Evolutionary conservation across 2,113 vertebrate genomes (phyloP).

Genomic region (Alligator sinensis): DNA sequence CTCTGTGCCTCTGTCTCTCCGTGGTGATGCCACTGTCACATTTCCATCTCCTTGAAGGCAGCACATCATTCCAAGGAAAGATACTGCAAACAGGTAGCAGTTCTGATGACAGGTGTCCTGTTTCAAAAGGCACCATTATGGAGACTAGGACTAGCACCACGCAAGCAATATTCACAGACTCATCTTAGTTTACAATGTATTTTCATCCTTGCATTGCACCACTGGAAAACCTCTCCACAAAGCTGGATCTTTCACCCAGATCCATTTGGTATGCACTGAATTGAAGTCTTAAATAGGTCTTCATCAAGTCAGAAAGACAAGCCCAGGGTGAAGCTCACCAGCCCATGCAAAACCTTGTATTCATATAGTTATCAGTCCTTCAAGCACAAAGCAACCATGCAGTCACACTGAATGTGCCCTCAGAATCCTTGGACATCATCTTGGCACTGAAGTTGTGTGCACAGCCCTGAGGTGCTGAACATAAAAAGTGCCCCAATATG

Average conservation of each 20-base stretch:
- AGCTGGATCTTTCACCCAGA: not conserved
- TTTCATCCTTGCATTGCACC: not conserved
- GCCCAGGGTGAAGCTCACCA: not conserved
- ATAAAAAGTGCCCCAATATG: not conserved
- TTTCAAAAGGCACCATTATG: not conserved
- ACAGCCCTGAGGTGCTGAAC: not conserved
- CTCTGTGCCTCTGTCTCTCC: not conserved
- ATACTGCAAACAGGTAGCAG: not conserved
- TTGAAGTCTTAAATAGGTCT: not conserved
- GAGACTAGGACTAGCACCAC: not conserved
- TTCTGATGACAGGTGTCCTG: not conserved
- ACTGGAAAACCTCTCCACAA: not conserved
- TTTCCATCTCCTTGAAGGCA: not conserved
- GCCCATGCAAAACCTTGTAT: not conserved
- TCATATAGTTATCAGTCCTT: no score
- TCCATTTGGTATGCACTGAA: rapidly evolving
- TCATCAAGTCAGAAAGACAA: not conserved
- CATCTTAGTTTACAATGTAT: not conserved
- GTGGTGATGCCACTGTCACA: not conserved
- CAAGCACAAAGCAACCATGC: no score
- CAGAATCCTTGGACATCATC: not conserved
- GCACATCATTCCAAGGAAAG: not conserved
- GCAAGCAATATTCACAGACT: not conserved
- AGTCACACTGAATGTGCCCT: not conserved
- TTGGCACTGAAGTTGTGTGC: not conserved